Percentiles rank a stretch among this genome's conserved stretches.
phyloP scores from a whole-genome alignment of 1,140 invertebrate species.

The Drosophila azteca region DNA sequence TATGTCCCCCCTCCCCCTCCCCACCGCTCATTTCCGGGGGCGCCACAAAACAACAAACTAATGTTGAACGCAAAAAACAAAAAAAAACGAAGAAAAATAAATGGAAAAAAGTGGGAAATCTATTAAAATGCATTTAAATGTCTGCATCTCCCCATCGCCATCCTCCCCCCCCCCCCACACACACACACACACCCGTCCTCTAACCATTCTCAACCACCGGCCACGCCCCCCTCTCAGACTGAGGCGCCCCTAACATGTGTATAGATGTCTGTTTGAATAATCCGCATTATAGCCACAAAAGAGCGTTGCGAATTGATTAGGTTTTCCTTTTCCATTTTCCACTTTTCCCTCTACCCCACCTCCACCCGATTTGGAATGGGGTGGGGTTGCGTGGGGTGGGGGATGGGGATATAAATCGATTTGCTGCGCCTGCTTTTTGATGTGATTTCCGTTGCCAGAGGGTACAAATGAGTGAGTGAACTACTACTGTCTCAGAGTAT shows the following conservation, averaged over 20 bases:
- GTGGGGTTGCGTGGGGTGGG: conserved; percentile 5
- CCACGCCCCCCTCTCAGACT: conserved; percentile 40
- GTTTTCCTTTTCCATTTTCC: conserved; percentile 44
- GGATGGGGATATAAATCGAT: conserved; percentile 48
- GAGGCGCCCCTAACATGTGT: conserved; percentile 9
- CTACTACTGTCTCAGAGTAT: background rate
- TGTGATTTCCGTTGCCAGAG: conserved; percentile 46
- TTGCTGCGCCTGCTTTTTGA: conserved; percentile 66
- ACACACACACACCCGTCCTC: background rate
- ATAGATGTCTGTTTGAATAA: conserved; percentile 11
- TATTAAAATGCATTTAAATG: conserved; percentile 78
- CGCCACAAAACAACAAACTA: conserved; percentile 12
- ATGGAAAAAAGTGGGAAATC: conserved; percentile 29
- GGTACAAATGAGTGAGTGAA: conserved; percentile 3
- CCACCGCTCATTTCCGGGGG: no score
- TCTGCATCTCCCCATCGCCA: conserved; percentile 22
- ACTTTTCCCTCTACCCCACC: conserved; percentile 5
- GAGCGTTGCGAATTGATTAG: conserved; percentile 66
- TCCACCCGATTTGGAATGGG: background rate
- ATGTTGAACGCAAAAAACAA: no score
- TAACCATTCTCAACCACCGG: background rate
- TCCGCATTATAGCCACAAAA: conserved; percentile 55
- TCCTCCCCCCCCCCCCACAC: background rate
- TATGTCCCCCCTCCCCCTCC: conserved; percentile 31
- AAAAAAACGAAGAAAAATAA: background rate